Evolutionary conservation across 2,888 invertebrate species (phyloP).

Genomic region (Leptothorax acervorum): DNA sequence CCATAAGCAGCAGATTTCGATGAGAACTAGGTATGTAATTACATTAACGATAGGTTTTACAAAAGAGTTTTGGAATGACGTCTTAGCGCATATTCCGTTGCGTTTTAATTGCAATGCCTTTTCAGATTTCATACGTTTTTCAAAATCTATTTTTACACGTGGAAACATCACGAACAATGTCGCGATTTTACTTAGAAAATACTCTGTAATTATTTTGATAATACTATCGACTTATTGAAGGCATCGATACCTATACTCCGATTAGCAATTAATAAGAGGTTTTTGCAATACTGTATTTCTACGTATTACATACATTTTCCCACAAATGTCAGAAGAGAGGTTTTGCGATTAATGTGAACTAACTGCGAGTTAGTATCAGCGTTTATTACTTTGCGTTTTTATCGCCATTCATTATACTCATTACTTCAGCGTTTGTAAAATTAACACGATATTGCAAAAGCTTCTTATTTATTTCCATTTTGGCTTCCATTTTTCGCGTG

Average conservation of each 20-base stretch:
- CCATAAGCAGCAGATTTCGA: background rate
- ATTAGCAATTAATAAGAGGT: conserved; percentile 8
- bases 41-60: conserved; percentile 27
- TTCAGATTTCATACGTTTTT: conserved; percentile 34
- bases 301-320: background rate
- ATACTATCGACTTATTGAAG: background rate
- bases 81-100: conserved; percentile 30
- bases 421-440: conserved; percentile 8
- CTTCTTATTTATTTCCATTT: background rate
- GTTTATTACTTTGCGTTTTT: background rate
- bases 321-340: background rate
- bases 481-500: background rate
- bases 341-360: background rate
- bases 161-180: background rate
- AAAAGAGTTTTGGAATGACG: conserved; percentile 21
- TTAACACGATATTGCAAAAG: conserved; percentile 10
- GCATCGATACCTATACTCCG: background rate
- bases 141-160: background rate
- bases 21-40: conserved; percentile 2
- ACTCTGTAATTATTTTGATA: conserved; percentile 24
- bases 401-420: background rate
- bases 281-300: conserved; percentile 15
- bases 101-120: conserved; percentile 22
- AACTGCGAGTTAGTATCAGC: background rate
- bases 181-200: background rate